A percentile compares a stretch with the other conserved stretches of the same genome.
Evolutionary conservation across 1,140 invertebrate genomes (phyloP).

Genomic region (Eumeta japonica): DNA sequence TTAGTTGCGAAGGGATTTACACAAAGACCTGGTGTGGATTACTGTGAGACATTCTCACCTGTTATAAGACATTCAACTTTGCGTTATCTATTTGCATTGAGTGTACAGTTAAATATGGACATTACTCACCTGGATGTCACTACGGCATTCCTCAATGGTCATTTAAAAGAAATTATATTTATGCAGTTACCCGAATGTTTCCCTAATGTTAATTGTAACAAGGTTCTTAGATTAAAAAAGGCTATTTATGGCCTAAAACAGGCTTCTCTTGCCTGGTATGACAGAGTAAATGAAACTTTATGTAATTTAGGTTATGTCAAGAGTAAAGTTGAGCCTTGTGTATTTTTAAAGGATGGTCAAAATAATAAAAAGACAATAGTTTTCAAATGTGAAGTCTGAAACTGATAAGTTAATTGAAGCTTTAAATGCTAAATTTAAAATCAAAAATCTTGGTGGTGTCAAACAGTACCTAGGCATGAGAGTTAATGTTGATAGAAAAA

Average conservation of each 20-base stretch:
- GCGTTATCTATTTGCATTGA: constrained; percentile 16
- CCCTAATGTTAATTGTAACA: background rate
- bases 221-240: background rate
- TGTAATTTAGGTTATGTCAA: background rate
- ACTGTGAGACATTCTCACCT: constrained; percentile 31
- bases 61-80: constrained; percentile 12
- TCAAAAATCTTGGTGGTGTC: background rate
- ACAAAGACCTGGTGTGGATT: constrained; percentile 26
- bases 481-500: background rate
- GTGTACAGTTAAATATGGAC: constrained; percentile 19
- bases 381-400: background rate
- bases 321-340: background rate
- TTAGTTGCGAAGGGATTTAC: constrained; percentile 29
- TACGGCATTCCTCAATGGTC: constrained; percentile 47
- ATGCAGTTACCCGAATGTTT: constrained; percentile 26
- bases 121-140: constrained; percentile 32
- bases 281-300: background rate
- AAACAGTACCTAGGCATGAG: background rate
- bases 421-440: background rate
- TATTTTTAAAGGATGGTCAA: background rate
- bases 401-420: background rate
- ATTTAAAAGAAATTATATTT: constrained; percentile 39
- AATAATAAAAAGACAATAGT: background rate
- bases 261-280: background rate
- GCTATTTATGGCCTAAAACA: background rate